Evolutionary conservation across 2,888 invertebrate species (phyloP).

Genomic region (Parthenolecanium corni): DNA sequence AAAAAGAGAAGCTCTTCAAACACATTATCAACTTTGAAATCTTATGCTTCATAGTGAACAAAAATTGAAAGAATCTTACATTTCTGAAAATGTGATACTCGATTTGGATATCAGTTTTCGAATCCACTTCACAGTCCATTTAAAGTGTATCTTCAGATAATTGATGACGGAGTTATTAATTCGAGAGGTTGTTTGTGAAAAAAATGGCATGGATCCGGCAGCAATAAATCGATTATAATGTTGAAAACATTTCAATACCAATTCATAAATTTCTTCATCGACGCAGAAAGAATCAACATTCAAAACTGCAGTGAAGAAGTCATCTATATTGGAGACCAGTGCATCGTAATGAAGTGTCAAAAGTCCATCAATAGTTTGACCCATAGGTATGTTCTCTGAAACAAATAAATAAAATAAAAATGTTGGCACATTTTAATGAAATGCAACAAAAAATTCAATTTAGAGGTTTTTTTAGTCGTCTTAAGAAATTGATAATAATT

Average conservation of each 20-base stretch:
- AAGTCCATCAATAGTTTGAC: background rate
- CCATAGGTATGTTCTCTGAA: background rate
- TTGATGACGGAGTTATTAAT: constrained; percentile 2
- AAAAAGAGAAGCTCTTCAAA: no score
- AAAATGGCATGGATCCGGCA: constrained; percentile 11
- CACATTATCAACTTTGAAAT: no score
- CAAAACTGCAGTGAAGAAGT: background rate
- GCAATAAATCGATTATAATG: constrained; percentile 2
- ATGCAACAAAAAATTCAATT: background rate
- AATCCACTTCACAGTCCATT: constrained; percentile 5
- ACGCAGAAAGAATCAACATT: background rate
- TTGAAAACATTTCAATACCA: constrained; percentile 9
- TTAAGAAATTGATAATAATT: no score
- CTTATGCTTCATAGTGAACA: no score
- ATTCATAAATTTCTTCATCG: background rate
- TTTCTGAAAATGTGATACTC: background rate
- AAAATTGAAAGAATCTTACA: no score
- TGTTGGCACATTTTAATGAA: background rate
- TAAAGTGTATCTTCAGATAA: constrained; percentile 12
- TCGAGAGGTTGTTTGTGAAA: background rate
- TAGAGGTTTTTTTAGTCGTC: no score
- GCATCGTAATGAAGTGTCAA: background rate
- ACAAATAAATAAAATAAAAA: no score
- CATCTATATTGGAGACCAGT: background rate
- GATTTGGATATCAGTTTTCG: background rate